phyloP scores from a whole-genome alignment of 1,140 invertebrate species.

The Calephelis nemesis region DNA sequence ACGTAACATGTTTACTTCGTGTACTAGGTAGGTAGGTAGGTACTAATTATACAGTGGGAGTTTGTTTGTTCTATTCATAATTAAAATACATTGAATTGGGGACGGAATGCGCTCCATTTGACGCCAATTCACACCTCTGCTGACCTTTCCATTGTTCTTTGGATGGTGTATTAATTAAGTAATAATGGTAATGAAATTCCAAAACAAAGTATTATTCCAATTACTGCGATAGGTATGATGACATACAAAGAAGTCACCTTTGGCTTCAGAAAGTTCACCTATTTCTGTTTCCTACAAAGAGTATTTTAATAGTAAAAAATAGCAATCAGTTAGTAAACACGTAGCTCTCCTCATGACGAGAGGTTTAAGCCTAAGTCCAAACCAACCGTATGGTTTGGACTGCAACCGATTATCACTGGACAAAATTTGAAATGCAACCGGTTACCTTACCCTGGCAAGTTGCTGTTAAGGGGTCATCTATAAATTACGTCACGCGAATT shows the following conservation, averaged over 20 bases:
- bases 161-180: slow-evolving; percentile 6
- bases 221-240: background rate
- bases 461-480: too few relatives aligned
- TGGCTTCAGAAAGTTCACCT: background rate
- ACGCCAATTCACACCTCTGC: slow-evolving; percentile 1
- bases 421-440: too few relatives aligned
- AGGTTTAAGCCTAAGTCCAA: too few relatives aligned
- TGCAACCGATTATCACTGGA: too few relatives aligned
- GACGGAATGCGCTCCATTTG: slow-evolving; percentile 8
- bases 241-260: background rate
- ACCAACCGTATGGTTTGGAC: too few relatives aligned
- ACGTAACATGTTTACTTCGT: background rate
- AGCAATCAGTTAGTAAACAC: too few relatives aligned
- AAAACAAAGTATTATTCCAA: slow-evolving; percentile 9
- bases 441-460: too few relatives aligned
- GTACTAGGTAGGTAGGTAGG: background rate
- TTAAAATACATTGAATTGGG: slow-evolving; percentile 3
- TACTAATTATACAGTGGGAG: background rate
- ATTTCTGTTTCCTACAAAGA: too few relatives aligned
- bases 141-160: slow-evolving; percentile 14
- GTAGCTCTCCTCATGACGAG: too few relatives aligned
- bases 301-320: too few relatives aligned
- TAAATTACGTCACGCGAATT: too few relatives aligned
- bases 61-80: slow-evolving; percentile 16
- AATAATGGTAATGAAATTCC: slow-evolving; percentile 4